A percentile compares a stretch with the other conserved stretches of the same genome.
Conservation (phyloP, 2,113 vertebrate species). For the Hassar affinis region DNA sequence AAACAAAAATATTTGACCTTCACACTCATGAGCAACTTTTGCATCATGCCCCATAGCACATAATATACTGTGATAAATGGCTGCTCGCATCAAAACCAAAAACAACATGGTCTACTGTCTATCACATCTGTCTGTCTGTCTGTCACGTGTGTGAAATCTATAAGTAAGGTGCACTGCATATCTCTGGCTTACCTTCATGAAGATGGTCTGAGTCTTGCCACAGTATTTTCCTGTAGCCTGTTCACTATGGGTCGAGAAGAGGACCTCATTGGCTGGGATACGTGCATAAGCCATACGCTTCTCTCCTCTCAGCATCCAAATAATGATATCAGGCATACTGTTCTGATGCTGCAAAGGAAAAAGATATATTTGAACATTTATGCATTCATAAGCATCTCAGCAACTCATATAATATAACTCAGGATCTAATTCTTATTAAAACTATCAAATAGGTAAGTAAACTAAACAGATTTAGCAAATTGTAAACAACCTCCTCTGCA, state of each 20-base stretch:
- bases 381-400: background rate
- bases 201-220: conserved; percentile 85
- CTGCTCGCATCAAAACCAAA: background rate
- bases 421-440: background rate
- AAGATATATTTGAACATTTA: background rate
- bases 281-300: conserved; percentile 89
- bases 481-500: conserved; percentile 81
- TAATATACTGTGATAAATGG: background rate
- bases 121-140: too few species aligned
- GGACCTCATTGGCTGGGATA: conserved; percentile 86
- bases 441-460: background rate
- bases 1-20: background rate
- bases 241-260: conserved; percentile 82
- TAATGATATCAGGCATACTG: conserved; percentile 94
- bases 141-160: background rate
- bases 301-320: conserved; percentile 97
- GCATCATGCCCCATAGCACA: background rate
- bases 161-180: background rate
- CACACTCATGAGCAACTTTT: background rate
- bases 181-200: conserved; percentile 80
- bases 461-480: background rate
- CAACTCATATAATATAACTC: background rate
- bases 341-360: conserved; percentile 83
- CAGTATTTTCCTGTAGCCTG: conserved; percentile 87
- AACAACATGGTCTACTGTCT: background rate